These are phyloP conservation scores for Phoebastria nigripes DNA, from an alignment of 2,797 vertebrate genomes.

Conservation along the genomic window DNA sequence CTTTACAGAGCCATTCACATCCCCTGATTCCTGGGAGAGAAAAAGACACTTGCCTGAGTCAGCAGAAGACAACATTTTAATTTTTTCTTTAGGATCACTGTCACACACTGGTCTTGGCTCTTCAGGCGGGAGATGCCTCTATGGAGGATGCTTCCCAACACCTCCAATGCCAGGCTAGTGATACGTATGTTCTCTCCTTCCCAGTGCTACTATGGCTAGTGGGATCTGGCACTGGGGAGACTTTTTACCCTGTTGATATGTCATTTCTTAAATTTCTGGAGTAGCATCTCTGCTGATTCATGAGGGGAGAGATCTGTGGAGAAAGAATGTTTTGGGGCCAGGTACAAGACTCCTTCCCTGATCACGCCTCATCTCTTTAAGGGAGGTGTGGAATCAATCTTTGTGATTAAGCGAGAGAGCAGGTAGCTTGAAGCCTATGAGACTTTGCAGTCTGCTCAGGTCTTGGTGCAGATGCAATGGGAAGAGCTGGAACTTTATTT, in stretches of 20 bases:
- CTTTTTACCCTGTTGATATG: neutral
- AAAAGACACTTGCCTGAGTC: neutral
- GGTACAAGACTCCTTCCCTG: neutral
- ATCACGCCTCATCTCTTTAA: neutral
- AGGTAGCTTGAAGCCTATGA: neutral
- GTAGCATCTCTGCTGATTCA: neutral
- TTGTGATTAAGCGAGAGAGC: neutral
- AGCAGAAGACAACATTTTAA: neutral
- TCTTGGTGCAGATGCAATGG: neutral
- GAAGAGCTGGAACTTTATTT: neutral
- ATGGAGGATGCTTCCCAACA: neutral
- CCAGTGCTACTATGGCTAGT: neutral
- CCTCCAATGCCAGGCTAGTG: fast-evolving
- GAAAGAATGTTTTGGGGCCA: neutral
- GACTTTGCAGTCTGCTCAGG: constrained; percentile 28
- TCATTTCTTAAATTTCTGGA: neutral
- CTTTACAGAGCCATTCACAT: neutral
- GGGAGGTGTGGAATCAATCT: constrained; percentile 22
- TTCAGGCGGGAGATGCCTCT: neutral
- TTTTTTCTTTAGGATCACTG: neutral
- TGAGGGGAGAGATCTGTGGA: neutral
- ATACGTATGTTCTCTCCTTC: fast-evolving
- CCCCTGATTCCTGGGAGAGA: neutral
- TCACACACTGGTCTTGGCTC: neutral
- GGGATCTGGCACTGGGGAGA: neutral